A percentile compares a stretch with the other conserved stretches of the same genome.
Conservation (phyloP, 1,140 invertebrate species). For the Drosophila varians region DNA sequence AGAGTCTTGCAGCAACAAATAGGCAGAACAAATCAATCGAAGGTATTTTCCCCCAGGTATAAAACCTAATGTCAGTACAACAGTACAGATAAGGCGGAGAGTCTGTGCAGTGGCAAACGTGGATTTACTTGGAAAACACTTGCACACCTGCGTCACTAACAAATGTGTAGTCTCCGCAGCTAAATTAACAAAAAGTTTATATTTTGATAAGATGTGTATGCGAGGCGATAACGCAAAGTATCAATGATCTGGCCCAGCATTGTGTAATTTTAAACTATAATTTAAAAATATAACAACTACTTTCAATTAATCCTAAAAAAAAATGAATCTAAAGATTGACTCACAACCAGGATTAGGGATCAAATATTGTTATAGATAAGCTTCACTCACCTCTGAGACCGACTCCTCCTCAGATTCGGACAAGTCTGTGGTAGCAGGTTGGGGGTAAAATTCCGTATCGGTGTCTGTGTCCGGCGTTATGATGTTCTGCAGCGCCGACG, state of each 20-base stretch:
- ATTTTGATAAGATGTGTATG: not conserved
- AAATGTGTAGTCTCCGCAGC: not conserved
- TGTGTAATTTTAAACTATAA: not conserved
- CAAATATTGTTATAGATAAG: no score
- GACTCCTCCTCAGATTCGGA: conserved; percentile 96
- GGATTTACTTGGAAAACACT: conserved; percentile 14
- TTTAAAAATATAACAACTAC: no score
- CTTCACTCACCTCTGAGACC: conserved; percentile 91
- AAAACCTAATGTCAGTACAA: conserved; percentile 5
- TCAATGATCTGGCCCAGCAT: not conserved
- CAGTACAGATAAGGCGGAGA: conserved; percentile 11
- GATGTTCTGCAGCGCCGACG: conserved; percentile 69
- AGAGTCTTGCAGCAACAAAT: conserved; percentile 22
- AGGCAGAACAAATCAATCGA: conserved; percentile 9
- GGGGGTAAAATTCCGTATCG: conserved; percentile 87
- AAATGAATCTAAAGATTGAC: no score
- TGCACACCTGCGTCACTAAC: not conserved
- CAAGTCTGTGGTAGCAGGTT: conserved; percentile 92
- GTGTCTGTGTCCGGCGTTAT: conserved; percentile 84
- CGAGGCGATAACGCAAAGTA: not conserved
- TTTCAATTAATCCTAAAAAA: no score
- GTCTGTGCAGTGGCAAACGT: conserved; percentile 5
- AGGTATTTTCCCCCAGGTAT: conserved; percentile 24
- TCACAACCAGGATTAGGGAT: no score
- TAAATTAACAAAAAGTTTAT: not conserved